Evolutionary conservation across 2,888 invertebrate species (phyloP), one percentile per base, ranked within the genome.

Genomic region (Diarsia brunnea): DNA sequence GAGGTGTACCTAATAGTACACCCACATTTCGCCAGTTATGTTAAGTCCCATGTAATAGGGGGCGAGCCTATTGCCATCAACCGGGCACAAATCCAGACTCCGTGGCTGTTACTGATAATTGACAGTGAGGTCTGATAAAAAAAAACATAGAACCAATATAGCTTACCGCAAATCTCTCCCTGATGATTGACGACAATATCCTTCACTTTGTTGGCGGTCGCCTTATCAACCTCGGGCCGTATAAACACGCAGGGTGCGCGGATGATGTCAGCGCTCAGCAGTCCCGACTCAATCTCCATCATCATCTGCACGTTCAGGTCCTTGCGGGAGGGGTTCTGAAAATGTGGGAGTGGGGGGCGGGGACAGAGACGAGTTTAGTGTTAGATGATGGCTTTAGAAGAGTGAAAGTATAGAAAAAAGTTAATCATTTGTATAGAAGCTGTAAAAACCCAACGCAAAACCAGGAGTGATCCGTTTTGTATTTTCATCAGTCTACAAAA

Each of bases 281-380:
- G 95, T 0, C 98, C 97, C 83, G 98, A 98, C 92, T 99, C 99
- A 75, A 99, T 98, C 82, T 98, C 98, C 96, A 98, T 98, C 94
- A 99, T 98, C 98, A 99, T 98, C 93, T 99, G 99, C 78, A 99
- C 98, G 90, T 99, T 98, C 83, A 99, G 97, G 92, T 99, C 99
- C 95, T 99, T 98, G 53, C 99, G 98, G 4, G 98, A 98, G 2
- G 99, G 98, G 89, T 98, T 98, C 97, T 98, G 97, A 78, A 97
- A 97, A 93, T 89, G 95, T 67, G 81, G 90, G 89, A 84, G 78
- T 38, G 71, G 84, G 85, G 84, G 84, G 84, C 79, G 79, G 88
- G 89, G 88, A 85, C 87, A 87, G 86, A 89, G 80, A 89, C 79
- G 81, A 73, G 78, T 75, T 81, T 72, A 84, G 82, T 85, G 86